Evolutionary conservation across 1,140 invertebrate genomes (phyloP).

Genomic region (Saccostrea cuccullata): DNA sequence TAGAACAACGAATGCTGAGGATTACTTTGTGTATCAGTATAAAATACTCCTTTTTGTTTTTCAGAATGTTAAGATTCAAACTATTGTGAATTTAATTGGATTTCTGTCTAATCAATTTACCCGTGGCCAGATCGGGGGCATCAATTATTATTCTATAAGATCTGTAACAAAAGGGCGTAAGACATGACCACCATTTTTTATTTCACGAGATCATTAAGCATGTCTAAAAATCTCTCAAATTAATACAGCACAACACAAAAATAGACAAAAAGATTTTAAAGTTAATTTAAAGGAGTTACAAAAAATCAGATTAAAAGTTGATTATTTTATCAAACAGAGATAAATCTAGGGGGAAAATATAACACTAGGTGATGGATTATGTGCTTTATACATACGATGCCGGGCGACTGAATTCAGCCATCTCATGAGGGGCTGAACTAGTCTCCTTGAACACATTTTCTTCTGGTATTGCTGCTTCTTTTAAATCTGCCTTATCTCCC

Average conservation of each 20-base stretch:
- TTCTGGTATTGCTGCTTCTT: not conserved
- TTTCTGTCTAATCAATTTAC: not conserved
- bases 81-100: not conserved
- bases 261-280: not conserved
- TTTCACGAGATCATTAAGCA: not conserved
- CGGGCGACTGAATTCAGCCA: not conserved
- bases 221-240: not conserved
- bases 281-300: no score
- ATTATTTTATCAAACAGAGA: not conserved
- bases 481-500: not conserved
- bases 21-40: not conserved
- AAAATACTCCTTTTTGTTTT: not conserved
- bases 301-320: no score
- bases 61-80: not conserved
- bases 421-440: not conserved
- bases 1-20: not conserved
- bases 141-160: conserved; percentile 10
- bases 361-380: not conserved
- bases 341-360: not conserved
- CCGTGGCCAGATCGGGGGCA: conserved; percentile 8
- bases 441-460: conserved; percentile 20
- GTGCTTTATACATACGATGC: conserved; percentile 9
- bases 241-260: not conserved
- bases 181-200: not conserved
- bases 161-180: not conserved